These are phyloP conservation scores for Diarsia dahlii DNA, from an alignment of 2,888 invertebrate genomes.

Conservation along the genomic window DNA sequence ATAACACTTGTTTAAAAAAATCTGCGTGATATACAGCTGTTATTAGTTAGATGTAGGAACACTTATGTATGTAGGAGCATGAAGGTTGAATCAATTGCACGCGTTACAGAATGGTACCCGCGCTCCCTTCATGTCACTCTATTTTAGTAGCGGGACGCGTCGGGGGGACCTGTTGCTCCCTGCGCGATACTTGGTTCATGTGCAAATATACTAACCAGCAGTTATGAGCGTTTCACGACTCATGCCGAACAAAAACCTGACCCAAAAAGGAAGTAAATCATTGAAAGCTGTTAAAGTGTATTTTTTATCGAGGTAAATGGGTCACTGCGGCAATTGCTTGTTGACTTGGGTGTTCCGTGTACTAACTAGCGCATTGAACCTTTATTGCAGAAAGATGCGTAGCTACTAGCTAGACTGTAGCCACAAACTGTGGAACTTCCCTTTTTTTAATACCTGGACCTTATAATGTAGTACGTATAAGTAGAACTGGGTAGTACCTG, in stretches of 20 bases:
- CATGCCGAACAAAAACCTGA: slow-evolving; percentile 8
- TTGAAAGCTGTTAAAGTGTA: slow-evolving; percentile 12
- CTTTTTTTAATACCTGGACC: neutral
- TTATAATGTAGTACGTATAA: neutral
- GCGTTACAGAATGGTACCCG: slow-evolving; percentile 52
- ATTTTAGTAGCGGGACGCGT: slow-evolving; percentile 52
- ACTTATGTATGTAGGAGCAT: slow-evolving; percentile 21
- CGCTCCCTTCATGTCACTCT: slow-evolving; percentile 48
- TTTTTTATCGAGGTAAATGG: slow-evolving; percentile 37
- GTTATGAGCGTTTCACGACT: neutral
- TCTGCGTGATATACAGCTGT: no score
- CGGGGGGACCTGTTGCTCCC: slow-evolving; percentile 53
- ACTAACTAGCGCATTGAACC: neutral
- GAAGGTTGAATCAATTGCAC: slow-evolving; percentile 82
- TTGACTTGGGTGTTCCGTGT: neutral
- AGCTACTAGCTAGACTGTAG: neutral
- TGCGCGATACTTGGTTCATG: slow-evolving; percentile 23
- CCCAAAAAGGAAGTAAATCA: slow-evolving; percentile 29
- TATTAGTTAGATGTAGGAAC: slow-evolving; percentile 2
- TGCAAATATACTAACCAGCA: slow-evolving; percentile 19
- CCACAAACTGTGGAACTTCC: no score
- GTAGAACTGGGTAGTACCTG: neutral
- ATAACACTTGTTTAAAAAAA: neutral
- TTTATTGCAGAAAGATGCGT: neutral
- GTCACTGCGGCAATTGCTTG: slow-evolving; percentile 46